Base-by-base conservation (phyloP, 2,797 vertebrate genomes). In the Discoglossus pictus region DNA sequence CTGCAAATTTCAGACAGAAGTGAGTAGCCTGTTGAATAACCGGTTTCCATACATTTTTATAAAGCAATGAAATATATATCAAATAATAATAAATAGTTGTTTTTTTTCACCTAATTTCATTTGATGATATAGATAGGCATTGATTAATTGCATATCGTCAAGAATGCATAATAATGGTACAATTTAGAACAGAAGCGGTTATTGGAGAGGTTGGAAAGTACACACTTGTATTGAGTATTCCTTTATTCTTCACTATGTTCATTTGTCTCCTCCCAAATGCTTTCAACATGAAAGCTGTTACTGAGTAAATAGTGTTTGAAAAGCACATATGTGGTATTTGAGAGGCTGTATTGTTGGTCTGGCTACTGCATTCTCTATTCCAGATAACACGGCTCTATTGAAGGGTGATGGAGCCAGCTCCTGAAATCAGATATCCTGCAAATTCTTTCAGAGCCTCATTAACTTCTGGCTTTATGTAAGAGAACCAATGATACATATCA, bases 271-370 rank as follows among this genome's bases (percentile, higher is more conserved):
- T 40, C 12, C 21, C 15, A 8, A 15, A 51, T 51, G 48, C 13
- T 56, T 18, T 56, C 13, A 39, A 48, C 51, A 46, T 69, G 40
- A 69, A 54, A 61, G 50, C 59, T 31, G 42, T 27, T 48, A 43
- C 51, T 55, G 47, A 69, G 59, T 62, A 62, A 69, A 69, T 62
- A 69, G 17, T 42, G 31, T 55, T 16, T 61, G 42, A 42, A 69
- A 56, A 23, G 53, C 51, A 50, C 40, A 55, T 38, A 39, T 62
- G 34, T 56, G 59, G 36, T 35, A 55, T 62, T 40, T 11, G 20
- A 61, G 40, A 53, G 34, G 8, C 59, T 38, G 7, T 8, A 36
- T 62, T 48, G 40, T 62, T 39, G 34, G 40, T 47, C 42, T 39
- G 21, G 16, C 50, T 61, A n/a, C 39, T 38, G 43, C 35, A 36